A percentile compares a stretch with the other conserved stretches of the same genome.
phyloP scores from a whole-genome alignment of 2,888 invertebrate genomes.

The Coenonympha glycerion region DNA sequence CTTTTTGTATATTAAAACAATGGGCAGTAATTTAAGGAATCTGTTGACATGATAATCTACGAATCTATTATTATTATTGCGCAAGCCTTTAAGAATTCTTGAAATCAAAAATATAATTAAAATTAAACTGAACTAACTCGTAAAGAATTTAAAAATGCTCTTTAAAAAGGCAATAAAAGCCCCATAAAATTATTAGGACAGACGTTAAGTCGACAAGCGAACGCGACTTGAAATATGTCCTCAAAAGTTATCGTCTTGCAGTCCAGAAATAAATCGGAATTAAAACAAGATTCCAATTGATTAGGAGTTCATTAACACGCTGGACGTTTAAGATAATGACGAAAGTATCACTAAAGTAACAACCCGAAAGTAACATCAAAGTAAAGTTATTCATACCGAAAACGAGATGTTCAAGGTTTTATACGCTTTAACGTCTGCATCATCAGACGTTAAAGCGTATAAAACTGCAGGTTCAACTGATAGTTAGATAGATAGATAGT shows the following conservation, averaged over 20 bases:
- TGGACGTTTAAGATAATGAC: background rate
- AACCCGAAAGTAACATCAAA: too few relatives aligned
- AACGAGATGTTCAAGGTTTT: too few relatives aligned
- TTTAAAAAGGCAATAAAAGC: constrained; percentile 9
- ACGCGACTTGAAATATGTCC: constrained; percentile 4
- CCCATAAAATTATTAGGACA: constrained; percentile 15
- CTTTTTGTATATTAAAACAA: too few relatives aligned
- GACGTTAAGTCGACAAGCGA: constrained; percentile 19
- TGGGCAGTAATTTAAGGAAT: too few relatives aligned
- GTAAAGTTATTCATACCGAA: too few relatives aligned
- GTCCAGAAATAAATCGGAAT: constrained; percentile 18
- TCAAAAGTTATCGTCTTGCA: constrained; percentile 3
- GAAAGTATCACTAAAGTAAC: too few relatives aligned
- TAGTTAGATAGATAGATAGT: too few relatives aligned
- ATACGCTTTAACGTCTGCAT: too few relatives aligned
- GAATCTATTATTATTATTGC: too few relatives aligned
- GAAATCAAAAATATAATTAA: background rate
- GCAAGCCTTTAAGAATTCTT: too few relatives aligned
- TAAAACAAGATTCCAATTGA: constrained; percentile 12
- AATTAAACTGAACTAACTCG: background rate
- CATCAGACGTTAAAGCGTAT: too few relatives aligned
- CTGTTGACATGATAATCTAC: too few relatives aligned
- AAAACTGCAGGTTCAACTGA: background rate
- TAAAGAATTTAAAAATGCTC: background rate
- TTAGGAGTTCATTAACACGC: constrained; percentile 10